Evolutionary conservation across 2,888 invertebrate genomes (phyloP).

Genomic region (Anticlea derivata): DNA sequence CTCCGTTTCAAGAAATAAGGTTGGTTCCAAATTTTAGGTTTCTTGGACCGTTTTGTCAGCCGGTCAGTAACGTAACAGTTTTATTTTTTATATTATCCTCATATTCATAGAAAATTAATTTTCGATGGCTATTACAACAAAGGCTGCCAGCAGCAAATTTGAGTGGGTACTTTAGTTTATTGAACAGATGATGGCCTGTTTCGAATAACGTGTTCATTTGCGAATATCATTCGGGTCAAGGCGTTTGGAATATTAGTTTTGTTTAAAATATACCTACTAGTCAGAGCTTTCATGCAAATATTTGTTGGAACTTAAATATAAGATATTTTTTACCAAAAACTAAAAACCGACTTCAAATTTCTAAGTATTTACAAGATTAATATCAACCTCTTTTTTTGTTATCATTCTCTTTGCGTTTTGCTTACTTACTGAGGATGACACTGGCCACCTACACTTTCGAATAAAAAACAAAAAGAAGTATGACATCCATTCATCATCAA

Average conservation of each 20-base stretch:
- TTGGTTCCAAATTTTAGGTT: too few relatives aligned
- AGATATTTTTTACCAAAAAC: too few relatives aligned
- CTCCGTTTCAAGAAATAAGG: too few relatives aligned
- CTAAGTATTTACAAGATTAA: too few relatives aligned
- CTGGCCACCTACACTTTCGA: too few relatives aligned
- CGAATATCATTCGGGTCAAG: slow-evolving; percentile 20
- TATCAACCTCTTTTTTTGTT: too few relatives aligned
- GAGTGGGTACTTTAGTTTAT: slow-evolving; percentile 7
- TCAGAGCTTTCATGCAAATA: background rate
- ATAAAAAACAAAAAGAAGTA: too few relatives aligned
- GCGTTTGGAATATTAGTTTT: background rate
- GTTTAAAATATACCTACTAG: background rate
- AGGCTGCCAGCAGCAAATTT: background rate
- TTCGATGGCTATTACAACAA: slow-evolving; percentile 27
- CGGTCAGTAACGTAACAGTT: background rate
- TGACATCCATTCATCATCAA: too few relatives aligned
- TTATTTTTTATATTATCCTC: slow-evolving; percentile 23
- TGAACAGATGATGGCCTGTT: slow-evolving; percentile 12
- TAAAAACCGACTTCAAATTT: too few relatives aligned
- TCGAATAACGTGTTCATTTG: slow-evolving; percentile 13
- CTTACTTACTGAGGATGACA: too few relatives aligned
- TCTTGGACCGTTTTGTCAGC: too few relatives aligned
- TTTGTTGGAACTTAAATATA: background rate
- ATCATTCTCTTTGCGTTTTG: too few relatives aligned
- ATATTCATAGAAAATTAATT: slow-evolving; percentile 35